Evolutionary conservation across 2,113 vertebrate genomes (phyloP), one percentile per base, ranked within the genome.

Genomic region (Bos javanicus): DNA sequence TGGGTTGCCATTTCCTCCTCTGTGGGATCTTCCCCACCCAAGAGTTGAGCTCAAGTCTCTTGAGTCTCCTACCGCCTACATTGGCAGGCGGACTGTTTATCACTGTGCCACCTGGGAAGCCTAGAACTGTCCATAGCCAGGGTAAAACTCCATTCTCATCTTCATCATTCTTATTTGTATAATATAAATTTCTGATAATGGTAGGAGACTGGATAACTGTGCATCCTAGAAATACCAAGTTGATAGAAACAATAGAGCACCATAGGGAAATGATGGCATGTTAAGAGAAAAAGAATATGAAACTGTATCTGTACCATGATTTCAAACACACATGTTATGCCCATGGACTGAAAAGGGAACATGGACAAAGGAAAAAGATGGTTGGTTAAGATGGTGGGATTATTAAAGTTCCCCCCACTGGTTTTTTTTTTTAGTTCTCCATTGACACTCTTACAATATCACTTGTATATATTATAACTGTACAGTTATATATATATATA

Each of bases 121-220:
- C 71, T 26, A 76, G 71, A 96, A 81, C 36, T 96, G 28, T 67
- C 62, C 54, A 57, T 43, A 96, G 21, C 80, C 62, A 92, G 64
- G 43, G 50, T 95, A 59, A 96, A 97, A 95, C 97, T 93, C 78
- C 67, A 5, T 93, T 59, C 6, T 23, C n/a, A 28, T 83, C 26
- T 54, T 94, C 62, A 56, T 26, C 89, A 64, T 86, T 96, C 46
- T 94, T 36, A 7, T 80, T 91, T 91, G 33, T 82, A 11, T 36
- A 33, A 67, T 52, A 78, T 1, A 26, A 48, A 80, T 96, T 91
- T 48, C 39, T 56, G 64, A 83, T 39, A 88, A 90, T 7, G 26
- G n/a, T 7, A 57, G 7, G 48, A n/a, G 19, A 60, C 56, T 87
- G 43, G 28, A 67, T 95, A 85, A 86, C 82, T 62, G n/a, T 16